phyloP scores from a whole-genome alignment of 2,888 invertebrate genomes.

The Rhyacophila evoluta region DNA sequence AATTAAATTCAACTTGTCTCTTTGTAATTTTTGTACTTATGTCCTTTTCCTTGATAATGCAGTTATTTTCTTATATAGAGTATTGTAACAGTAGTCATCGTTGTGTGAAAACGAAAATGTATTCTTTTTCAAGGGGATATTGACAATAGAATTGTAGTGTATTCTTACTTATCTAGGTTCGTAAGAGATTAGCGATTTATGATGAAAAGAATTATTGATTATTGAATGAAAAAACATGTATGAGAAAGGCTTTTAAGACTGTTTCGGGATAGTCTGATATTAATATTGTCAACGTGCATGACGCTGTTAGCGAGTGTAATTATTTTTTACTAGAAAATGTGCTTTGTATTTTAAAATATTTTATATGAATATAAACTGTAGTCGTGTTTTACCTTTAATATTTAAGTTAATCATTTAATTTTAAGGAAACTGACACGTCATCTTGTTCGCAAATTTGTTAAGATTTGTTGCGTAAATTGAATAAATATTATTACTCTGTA shows the following conservation, averaged over 20 bases:
- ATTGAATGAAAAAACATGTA: not conserved
- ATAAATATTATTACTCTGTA: too few species aligned
- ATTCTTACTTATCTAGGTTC: slow-evolving; percentile 28
- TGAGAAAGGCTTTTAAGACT: slow-evolving; percentile 47
- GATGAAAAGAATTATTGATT: slow-evolving; percentile 11
- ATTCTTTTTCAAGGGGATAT: slow-evolving; percentile 30
- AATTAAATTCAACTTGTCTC: too few species aligned
- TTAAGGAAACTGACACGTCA: not conserved
- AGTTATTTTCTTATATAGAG: too few species aligned
- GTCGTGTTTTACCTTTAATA: slow-evolving; percentile 44
- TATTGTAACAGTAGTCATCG: too few species aligned
- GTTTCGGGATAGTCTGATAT: slow-evolving; percentile 49
- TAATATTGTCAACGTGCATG: slow-evolving; percentile 44
- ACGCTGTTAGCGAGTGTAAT: slow-evolving; percentile 32
- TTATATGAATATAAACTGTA: slow-evolving; percentile 43
- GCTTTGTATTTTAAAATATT: slow-evolving; percentile 47
- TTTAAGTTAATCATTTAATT: slow-evolving; percentile 28
- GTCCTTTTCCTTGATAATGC: too few species aligned
- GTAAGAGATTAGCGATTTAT: slow-evolving; percentile 31
- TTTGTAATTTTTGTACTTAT: too few species aligned
- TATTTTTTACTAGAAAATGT: slow-evolving; percentile 46
- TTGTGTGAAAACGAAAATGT: not conserved
- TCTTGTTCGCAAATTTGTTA: slow-evolving; percentile 15
- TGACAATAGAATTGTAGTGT: slow-evolving; percentile 36
- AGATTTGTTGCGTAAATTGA: not conserved